Conservation (phyloP, 2,888 invertebrate species). For the Incurvaria masculella region DNA sequence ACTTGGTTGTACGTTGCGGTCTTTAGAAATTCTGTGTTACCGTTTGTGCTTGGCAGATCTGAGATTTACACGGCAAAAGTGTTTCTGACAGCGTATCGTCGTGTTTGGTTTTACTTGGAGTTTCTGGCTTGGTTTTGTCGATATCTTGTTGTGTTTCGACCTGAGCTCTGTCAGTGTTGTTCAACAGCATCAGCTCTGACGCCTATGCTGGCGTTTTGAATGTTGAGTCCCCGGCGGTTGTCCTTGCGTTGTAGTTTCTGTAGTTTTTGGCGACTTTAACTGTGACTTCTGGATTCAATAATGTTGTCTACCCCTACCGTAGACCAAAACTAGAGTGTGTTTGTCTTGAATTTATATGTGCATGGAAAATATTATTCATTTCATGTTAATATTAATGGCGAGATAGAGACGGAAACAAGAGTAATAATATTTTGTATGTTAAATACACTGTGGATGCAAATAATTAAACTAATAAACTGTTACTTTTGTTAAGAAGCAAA, state of each 20-base stretch:
- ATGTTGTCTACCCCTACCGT: slow-evolving; percentile 16
- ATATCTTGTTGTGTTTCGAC: not conserved
- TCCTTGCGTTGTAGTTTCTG: slow-evolving; percentile 10
- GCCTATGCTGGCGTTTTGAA: slow-evolving; percentile 22
- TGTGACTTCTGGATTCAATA: slow-evolving; percentile 10
- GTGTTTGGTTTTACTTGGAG: too few species aligned
- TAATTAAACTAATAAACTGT: too few species aligned
- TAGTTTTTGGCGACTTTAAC: slow-evolving; percentile 16
- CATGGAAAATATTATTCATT: slow-evolving; percentile 37
- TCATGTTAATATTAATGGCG: not conserved
- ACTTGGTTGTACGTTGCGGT: too few species aligned
- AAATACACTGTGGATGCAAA: not conserved
- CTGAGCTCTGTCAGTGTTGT: not conserved
- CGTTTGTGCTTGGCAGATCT: too few species aligned
- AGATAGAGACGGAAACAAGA: not conserved
- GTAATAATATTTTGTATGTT: not conserved
- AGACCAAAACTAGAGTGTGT: slow-evolving; percentile 40
- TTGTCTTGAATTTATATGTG: slow-evolving; percentile 55
- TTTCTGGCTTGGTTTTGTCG: not conserved
- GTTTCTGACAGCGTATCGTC: too few species aligned
- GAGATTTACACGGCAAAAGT: too few species aligned
- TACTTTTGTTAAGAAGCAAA: too few species aligned
- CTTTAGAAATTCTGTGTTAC: too few species aligned
- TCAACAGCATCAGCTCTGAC: not conserved
- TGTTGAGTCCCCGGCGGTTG: slow-evolving; percentile 16